phyloP scores from a whole-genome alignment of 2,888 invertebrate genomes.

The Lomographa bimaculata region DNA sequence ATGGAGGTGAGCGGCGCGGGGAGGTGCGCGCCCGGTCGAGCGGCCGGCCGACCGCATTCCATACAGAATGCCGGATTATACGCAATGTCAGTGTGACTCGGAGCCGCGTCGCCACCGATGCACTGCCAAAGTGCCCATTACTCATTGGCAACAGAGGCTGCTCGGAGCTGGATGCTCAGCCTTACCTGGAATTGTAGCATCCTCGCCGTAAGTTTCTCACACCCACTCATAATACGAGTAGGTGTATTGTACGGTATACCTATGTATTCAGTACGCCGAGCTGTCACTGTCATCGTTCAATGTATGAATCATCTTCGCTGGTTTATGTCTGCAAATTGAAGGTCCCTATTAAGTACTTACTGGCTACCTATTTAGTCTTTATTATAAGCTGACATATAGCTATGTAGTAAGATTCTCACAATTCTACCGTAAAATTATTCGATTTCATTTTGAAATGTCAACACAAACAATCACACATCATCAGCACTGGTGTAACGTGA shows the following conservation, averaged over 20 bases:
- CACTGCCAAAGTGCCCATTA: conserved; percentile 35
- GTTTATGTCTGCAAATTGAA: too few species aligned
- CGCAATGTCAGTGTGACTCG: conserved; percentile 80
- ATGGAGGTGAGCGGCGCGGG: conserved; percentile 71
- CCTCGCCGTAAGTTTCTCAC: conserved; percentile 50
- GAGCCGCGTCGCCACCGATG: conserved; percentile 49
- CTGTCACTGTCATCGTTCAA: conserved; percentile 5
- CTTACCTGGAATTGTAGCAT: conserved; percentile 19
- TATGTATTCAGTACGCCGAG: neutral
- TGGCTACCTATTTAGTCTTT: too few species aligned
- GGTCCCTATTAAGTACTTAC: too few species aligned
- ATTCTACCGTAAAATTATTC: too few species aligned
- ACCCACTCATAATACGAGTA: conserved; percentile 4
- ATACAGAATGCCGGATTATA: conserved; percentile 79
- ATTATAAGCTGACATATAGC: too few species aligned
- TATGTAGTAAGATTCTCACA: too few species aligned
- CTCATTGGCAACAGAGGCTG: conserved; percentile 53
- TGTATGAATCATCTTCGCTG: too few species aligned
- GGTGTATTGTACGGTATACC: too few species aligned
- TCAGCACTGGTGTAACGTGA: too few species aligned
- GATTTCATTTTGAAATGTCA: too few species aligned
- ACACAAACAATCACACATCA: too few species aligned
- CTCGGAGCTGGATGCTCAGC: conserved; percentile 1
- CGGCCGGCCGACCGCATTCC: conserved; percentile 80
- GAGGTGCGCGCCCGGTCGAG: conserved; percentile 62